phyloP scores from a whole-genome alignment of 2,113 vertebrate genomes.

The Hyla sarda region DNA sequence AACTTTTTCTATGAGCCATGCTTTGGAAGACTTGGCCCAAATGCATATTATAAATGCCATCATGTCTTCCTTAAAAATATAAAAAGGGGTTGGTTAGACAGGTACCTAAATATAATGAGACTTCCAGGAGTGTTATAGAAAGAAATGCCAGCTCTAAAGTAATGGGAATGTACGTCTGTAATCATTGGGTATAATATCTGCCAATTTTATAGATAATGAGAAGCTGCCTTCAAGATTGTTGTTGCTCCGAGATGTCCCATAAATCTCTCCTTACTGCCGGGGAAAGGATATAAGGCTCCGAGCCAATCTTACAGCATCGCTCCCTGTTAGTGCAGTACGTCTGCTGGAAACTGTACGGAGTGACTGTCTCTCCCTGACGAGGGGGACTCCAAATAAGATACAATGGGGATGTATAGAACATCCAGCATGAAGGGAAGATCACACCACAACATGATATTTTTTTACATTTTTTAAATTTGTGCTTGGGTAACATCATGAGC shows the following conservation, averaged over 20 bases:
- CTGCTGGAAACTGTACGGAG: not conserved
- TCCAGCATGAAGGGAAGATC: not conserved
- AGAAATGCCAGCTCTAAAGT: not conserved
- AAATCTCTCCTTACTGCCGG: constrained; percentile 3
- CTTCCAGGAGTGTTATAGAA: not conserved
- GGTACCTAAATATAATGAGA: not conserved
- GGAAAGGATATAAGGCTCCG: constrained; percentile 6
- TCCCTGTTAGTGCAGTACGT: not conserved
- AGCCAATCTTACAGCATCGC: constrained; percentile 1
- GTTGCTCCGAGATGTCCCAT: constrained; percentile 3
- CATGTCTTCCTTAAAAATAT: no score
- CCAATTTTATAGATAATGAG: constrained; percentile 31
- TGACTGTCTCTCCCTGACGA: not conserved
- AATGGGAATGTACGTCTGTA: constrained; percentile 7
- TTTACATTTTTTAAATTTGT: no score
- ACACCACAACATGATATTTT: no score
- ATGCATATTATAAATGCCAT: no score
- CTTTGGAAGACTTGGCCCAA: no score
- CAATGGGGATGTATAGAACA: not conserved
- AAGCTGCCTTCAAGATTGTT: constrained; percentile 36
- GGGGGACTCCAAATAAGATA: no score
- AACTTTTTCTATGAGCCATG: no score
- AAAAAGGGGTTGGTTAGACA: not conserved
- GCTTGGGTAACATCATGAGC: not conserved
- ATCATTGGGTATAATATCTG: constrained; percentile 21